Evolutionary conservation across 2,113 vertebrate genomes (phyloP).

Genomic region (Hepsetus odoe): DNA sequence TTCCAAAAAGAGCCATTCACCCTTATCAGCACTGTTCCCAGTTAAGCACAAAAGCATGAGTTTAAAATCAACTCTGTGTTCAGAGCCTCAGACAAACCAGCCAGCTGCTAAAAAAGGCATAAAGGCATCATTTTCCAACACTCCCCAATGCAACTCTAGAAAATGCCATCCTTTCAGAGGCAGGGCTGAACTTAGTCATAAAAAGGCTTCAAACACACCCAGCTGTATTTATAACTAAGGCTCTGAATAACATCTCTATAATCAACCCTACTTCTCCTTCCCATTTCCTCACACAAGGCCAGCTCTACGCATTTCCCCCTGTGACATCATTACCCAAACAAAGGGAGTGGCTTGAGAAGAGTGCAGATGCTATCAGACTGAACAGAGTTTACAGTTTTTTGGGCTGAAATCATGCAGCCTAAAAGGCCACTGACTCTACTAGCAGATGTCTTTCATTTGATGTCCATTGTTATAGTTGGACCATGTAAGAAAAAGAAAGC

Average conservation of each 20-base stretch:
- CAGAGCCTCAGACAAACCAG: background rate
- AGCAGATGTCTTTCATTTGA: too few species aligned
- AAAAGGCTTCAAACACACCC: constrained; percentile 35
- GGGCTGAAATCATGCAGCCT: background rate
- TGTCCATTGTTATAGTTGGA: background rate
- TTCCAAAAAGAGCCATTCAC: constrained; percentile 19
- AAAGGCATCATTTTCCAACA: background rate
- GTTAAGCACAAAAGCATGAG: background rate
- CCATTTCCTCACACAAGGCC: constrained; percentile 50
- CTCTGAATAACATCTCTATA: constrained; percentile 61
- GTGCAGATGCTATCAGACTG: constrained; percentile 64
- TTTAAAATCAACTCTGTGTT: background rate
- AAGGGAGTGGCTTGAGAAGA: constrained; percentile 55
- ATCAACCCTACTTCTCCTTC: constrained; percentile 51
- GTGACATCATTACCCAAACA: constrained; percentile 74
- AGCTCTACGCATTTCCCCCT: constrained; percentile 56
- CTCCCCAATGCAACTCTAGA: background rate
- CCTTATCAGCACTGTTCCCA: background rate
- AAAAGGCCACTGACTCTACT: too few species aligned
- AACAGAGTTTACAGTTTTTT: background rate
- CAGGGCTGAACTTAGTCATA: constrained; percentile 13
- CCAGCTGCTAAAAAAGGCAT: background rate
- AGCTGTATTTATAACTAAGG: constrained; percentile 41
- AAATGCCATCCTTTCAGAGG: constrained; percentile 3
- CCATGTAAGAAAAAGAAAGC: background rate